phyloP scores from a whole-genome alignment of 2,797 vertebrate species.

The Xiphophorus birchmanni region DNA sequence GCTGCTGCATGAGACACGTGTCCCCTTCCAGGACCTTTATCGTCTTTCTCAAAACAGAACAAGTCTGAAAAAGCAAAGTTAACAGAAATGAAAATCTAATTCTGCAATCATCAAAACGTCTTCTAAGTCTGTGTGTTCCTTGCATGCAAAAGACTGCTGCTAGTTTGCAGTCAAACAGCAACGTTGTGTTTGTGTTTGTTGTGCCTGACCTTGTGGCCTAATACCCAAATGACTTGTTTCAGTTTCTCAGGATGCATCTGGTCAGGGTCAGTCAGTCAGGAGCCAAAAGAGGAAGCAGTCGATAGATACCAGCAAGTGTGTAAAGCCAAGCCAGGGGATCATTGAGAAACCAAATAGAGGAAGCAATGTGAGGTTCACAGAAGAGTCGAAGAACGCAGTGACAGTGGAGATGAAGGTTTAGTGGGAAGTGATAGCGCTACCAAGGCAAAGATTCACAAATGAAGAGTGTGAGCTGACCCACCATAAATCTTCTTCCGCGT shows the following conservation, averaged over 20 bases:
- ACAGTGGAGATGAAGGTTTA: slow-evolving; percentile 46
- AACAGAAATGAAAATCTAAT: slow-evolving; percentile 20
- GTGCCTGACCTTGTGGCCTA: slow-evolving; percentile 65
- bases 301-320: slow-evolving; percentile 66
- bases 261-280: slow-evolving; percentile 65
- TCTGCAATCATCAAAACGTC: slow-evolving; percentile 23
- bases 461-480: slow-evolving; percentile 52
- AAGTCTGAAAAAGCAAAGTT: slow-evolving; percentile 74
- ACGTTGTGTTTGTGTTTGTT: slow-evolving; percentile 29
- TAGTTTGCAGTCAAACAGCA: slow-evolving; percentile 22
- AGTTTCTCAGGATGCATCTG: slow-evolving; percentile 80
- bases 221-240: slow-evolving; percentile 60
- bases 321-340: slow-evolving; percentile 68
- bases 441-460: slow-evolving; percentile 31
- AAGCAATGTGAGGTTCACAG: slow-evolving; percentile 67
- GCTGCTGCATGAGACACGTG: slow-evolving; percentile 63
- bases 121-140: slow-evolving; percentile 21
- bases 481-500: slow-evolving; percentile 78
- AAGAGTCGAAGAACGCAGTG: slow-evolving; percentile 58
- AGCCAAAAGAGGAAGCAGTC: slow-evolving; percentile 79
- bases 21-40: slow-evolving; percentile 66
- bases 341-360: slow-evolving; percentile 78
- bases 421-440: slow-evolving; percentile 71
- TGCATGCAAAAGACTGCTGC: slow-evolving; percentile 26
- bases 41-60: slow-evolving; percentile 79